Evolutionary conservation across 1,140 invertebrate genomes (phyloP), one percentile per base, ranked within the genome.

Genomic region (Drosophila teissieri): DNA sequence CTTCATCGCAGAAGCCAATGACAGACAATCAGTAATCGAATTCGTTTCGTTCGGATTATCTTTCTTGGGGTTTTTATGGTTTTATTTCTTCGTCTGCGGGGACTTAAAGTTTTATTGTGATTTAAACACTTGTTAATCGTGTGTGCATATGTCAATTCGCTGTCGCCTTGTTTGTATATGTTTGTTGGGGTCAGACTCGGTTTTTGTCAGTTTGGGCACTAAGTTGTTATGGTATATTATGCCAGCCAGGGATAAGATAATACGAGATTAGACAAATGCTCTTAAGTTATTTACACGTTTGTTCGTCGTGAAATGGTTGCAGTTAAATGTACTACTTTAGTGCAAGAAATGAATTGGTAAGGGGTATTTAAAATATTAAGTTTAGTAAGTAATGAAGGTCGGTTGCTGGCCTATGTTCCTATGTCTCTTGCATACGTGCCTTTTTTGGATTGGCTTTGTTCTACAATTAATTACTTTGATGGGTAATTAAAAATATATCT

Each of bases 51-150:
- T 83, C 49, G 56, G 48, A 55, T 67, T 65, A 74, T 53, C 53
- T 57, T 46, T 55, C 55, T 61, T 75, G 15, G 12, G 60, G 69
- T 82, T 88, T 73, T 82, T 88, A 82, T 79, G 82, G 67, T 62
- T 88, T 89, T 83, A 88, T 89, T 61, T 76, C 80, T 84, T 78
- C 60, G 89, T 89, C 80, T 78, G 84, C 55, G 44, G 83, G 84
- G 84, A 89, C 75, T 89, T 89, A 89, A 89, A 89, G 80, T 89
- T 89, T 89, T 89, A 89, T 89, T 89, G 84, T 89, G 84, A 89
- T 89, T 89, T 89, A 89, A 89, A 89, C 84, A 89, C 84, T 89
- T 89, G 84, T 89, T 89, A 89, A 89, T 89, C 84, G 84, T 73
- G 83, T 89, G 72, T 83, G 83, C 78, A 78, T 85, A 81, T 86